Percentiles rank a stretch among this genome's conserved stretches.
These are phyloP conservation scores for Petaurus breviceps DNA, from an alignment of 2,113 vertebrate genomes.

Conservation along the genomic window DNA sequence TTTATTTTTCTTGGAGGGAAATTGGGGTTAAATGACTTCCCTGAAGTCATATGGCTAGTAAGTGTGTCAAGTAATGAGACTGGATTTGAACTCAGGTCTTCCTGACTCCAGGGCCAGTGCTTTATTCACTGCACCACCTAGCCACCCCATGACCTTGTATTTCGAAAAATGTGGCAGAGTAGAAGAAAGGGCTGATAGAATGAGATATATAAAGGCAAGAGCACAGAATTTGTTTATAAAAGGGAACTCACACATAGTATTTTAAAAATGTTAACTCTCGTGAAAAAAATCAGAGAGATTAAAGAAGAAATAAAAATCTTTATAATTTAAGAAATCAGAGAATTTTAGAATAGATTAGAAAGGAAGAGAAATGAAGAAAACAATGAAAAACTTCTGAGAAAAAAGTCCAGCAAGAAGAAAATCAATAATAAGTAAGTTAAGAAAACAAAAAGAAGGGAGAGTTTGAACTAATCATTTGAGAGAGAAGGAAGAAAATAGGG, in stretches of 20 bases:
- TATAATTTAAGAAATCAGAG: not conserved
- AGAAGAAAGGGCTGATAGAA: not conserved
- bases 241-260: not conserved
- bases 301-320: not conserved
- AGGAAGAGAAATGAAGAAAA: not conserved
- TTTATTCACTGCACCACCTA: too few species aligned
- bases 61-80: too few species aligned
- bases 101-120: too few species aligned
- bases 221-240: not conserved
- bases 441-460: not conserved
- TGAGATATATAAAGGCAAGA: not conserved
- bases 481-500: not conserved
- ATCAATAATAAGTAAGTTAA: not conserved
- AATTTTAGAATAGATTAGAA: not conserved
- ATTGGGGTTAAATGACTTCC: too few species aligned
- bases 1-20: too few species aligned
- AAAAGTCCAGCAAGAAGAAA: not conserved
- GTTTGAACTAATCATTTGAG: not conserved
- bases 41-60: too few species aligned
- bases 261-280: not conserved
- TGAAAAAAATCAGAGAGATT: not conserved
- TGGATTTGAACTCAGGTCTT: too few species aligned
- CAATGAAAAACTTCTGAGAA: not conserved
- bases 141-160: not conserved
- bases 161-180: not conserved